Evolutionary conservation across 1,140 invertebrate genomes (phyloP), one percentile per base, ranked within the genome.

Genomic region (Ips typographus): DNA sequence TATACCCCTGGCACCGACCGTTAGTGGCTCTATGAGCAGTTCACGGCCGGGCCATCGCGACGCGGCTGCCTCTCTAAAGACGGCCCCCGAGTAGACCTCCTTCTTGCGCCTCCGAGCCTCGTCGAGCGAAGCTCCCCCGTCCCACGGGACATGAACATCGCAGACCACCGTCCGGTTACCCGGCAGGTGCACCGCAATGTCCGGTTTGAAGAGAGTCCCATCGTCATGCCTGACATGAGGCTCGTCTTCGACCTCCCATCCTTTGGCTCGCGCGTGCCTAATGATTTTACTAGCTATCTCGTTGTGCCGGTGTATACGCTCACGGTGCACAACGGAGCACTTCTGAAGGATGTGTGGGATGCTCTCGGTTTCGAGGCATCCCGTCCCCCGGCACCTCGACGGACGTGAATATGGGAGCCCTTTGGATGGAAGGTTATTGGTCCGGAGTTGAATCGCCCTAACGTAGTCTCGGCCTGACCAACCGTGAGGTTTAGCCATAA

Each of bases 341-440:
- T 44, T 40, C 41, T 75, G 72, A 0, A 75, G 64, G 3, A 73
- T 67, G 40, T 75, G 74, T 1, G 59, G 70, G 0, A 75, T 37
- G 4, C 5, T 53, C 52, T 53, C 52, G 4, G 36, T 53, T 36
- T 22, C 36, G 6, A 8, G 4, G 43, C 43, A 44, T 6, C 52
- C 52, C 5, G 52, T 22, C 36, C 36, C 5, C 5, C 52, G 36
- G 7, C 5, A 4, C 36, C 36, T 53, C 4, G 52, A 37, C 36
- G 4, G 7, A 22, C 52, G 52, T 53, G 22, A 22, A 22, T 53
- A 36, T 53, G 52, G 7, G 36, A 22, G 6, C 1, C 52, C 4
- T 22, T 37, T 53, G 36, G 52, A 8, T 4, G 36, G 52, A n/a
- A 53, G 52, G 52, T 5, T 53, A 22, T 53, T 53, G 36, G 52